Evolutionary conservation across 2,888 invertebrate genomes (phyloP).

Genomic region (Phania funesta): DNA sequence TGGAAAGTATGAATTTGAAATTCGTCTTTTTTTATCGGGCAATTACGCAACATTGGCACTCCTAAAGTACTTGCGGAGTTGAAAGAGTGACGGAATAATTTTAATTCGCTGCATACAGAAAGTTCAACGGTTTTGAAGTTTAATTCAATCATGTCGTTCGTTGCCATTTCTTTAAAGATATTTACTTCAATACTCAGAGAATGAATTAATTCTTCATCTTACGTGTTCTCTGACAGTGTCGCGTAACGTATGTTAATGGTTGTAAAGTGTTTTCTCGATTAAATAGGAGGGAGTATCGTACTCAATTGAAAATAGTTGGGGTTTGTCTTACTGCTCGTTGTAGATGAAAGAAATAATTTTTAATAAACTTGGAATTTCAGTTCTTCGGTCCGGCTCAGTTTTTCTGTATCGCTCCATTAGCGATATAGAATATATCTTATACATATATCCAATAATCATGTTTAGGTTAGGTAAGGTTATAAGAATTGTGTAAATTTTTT

Average conservation of each 20-base stretch:
- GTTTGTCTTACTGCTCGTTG: slow-evolving; percentile 13
- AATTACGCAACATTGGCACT: not conserved
- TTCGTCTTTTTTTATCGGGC: slow-evolving; percentile 6
- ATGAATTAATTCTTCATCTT: slow-evolving; percentile 13
- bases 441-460: too few species aligned
- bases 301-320: slow-evolving; percentile 14
- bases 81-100: not conserved
- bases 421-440: too few species aligned
- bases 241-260: not conserved
- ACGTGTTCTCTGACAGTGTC: not conserved
- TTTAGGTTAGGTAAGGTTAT: too few species aligned
- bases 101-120: not conserved
- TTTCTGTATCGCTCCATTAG: too few species aligned
- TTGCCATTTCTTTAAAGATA: not conserved
- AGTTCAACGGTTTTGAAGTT: slow-evolving; percentile 50
- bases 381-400: too few species aligned
- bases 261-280: slow-evolving; percentile 37
- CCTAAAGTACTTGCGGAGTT: not conserved
- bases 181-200: slow-evolving; percentile 8
- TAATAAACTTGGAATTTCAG: too few species aligned
- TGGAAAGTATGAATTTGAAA: not conserved
- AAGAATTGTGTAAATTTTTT: too few species aligned
- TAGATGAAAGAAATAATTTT: too few species aligned
- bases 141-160: slow-evolving; percentile 39
- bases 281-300: slow-evolving; percentile 16